Conservation (phyloP, 2,113 vertebrate species). For the Casuarius casuarius region DNA sequence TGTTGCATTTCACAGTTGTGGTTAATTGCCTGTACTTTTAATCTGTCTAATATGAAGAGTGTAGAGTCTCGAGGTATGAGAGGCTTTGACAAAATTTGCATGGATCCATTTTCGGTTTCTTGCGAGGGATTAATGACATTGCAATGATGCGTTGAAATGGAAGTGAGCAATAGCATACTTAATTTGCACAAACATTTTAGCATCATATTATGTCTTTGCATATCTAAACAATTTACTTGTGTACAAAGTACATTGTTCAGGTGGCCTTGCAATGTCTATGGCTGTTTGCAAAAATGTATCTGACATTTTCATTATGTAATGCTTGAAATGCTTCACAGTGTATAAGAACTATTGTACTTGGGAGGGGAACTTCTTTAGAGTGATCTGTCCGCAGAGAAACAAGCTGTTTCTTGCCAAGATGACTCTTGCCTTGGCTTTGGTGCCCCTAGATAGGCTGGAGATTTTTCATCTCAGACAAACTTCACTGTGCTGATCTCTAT, state of each 20-base stretch:
- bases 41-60: neutral
- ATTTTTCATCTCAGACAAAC: fast-evolving
- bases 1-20: neutral
- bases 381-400: neutral
- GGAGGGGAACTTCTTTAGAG: neutral
- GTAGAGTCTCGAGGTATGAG: neutral
- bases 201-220: neutral
- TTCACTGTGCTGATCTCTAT: neutral
- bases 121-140: neutral
- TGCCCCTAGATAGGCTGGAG: neutral
- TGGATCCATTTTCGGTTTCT: neutral
- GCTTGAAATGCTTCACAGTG: neutral
- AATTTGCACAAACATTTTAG: neutral
- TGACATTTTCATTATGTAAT: neutral
- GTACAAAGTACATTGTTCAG: neutral
- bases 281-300: neutral
- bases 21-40: neutral
- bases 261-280: neutral
- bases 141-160: neutral
- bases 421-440: neutral
- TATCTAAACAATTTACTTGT: neutral
- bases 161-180: neutral
- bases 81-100: neutral
- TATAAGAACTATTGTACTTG: neutral
- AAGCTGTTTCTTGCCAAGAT: neutral